These are phyloP conservation scores for Sapayoa aenigma DNA, from an alignment of 2,113 vertebrate species.

Conservation along the genomic window DNA sequence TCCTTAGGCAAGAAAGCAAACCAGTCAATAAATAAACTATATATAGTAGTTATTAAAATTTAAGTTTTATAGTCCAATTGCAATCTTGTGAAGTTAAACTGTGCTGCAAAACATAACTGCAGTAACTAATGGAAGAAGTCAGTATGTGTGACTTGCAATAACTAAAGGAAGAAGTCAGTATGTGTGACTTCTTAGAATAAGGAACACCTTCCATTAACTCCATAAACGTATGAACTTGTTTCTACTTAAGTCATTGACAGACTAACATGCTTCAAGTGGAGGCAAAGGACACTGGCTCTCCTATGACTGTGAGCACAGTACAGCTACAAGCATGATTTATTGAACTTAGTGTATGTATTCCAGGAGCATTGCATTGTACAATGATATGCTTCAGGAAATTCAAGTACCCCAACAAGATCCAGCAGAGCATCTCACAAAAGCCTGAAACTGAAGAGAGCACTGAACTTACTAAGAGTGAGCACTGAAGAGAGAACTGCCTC, in stretches of 20 bases:
- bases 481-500: background rate
- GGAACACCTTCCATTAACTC: background rate
- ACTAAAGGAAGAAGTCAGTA: background rate
- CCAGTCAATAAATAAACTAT: background rate
- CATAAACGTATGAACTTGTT: background rate
- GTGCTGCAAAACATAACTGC: background rate
- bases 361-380: background rate
- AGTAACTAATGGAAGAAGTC: background rate
- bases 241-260: background rate
- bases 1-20: background rate
- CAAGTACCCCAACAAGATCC: background rate
- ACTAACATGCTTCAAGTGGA: background rate
- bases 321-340: background rate
- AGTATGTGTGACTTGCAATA: background rate
- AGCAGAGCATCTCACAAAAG: background rate
- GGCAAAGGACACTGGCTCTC: background rate
- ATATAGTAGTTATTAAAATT: background rate
- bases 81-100: background rate
- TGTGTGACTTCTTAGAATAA: background rate
- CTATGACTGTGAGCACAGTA: background rate
- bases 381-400: background rate
- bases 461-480: too few relatives aligned
- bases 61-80: background rate
- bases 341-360: background rate
- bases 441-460: background rate